These are phyloP conservation scores for Trypoxylus dichotomus DNA, from an alignment of 1,140 invertebrate genomes.

Conservation along the genomic window DNA sequence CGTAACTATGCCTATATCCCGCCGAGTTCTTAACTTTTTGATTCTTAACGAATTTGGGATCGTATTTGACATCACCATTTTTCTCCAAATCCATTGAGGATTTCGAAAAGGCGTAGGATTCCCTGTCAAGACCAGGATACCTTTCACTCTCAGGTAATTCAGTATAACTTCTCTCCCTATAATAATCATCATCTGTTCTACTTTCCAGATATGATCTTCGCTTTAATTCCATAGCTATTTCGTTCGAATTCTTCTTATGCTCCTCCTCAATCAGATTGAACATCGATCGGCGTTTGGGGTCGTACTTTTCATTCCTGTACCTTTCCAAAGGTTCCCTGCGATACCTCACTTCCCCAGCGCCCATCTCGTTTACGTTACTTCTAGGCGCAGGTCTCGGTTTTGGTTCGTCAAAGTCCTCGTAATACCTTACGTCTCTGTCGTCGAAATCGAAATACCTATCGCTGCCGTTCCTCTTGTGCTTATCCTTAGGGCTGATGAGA, in stretches of 20 bases:
- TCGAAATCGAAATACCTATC: conserved; percentile 27
- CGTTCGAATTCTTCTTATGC: conserved; percentile 51
- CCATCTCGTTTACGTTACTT: conserved; percentile 34
- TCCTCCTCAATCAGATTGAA: conserved; percentile 54
- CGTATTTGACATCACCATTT: conserved; percentile 40
- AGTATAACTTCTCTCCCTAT: conserved; percentile 37
- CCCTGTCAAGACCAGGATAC: conserved; percentile 30
- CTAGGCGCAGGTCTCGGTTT: conserved; percentile 48
- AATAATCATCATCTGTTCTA: conserved; percentile 31
- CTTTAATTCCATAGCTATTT: conserved; percentile 56
- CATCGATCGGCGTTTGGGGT: conserved; percentile 52
- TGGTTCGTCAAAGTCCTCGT: conserved; percentile 32
- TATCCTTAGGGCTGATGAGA: conserved; percentile 39
- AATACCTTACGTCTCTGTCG: conserved; percentile 25
- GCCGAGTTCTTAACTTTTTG: conserved; percentile 43
- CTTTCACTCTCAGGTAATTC: conserved; percentile 44
- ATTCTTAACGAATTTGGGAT: conserved; percentile 46
- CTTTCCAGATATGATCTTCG: conserved; percentile 52
- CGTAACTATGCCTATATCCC: conserved; percentile 60
- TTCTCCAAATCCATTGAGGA: conserved; percentile 44
- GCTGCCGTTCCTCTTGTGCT: background rate
- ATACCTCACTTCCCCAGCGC: conserved; percentile 33
- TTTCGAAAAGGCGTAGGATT: conserved; percentile 40
- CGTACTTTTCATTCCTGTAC: conserved; percentile 52
- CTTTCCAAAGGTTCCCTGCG: conserved; percentile 44